Percentiles rank a stretch among this genome's conserved stretches.
Conservation (phyloP, 2,888 invertebrate species). For the Sabatieria punctata region DNA sequence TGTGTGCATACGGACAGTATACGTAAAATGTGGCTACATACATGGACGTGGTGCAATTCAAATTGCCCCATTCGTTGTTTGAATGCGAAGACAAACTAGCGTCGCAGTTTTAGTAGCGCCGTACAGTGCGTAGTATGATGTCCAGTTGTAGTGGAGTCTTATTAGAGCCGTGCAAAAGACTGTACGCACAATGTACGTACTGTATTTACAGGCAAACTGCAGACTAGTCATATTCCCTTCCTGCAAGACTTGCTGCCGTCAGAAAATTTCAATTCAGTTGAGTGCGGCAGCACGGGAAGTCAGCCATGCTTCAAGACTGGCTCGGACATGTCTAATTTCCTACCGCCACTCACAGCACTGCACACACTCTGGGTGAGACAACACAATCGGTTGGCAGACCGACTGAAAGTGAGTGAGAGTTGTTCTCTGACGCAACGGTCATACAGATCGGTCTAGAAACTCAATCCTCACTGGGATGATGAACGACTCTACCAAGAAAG, state of each 20-base stretch:
- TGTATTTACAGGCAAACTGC: conserved; percentile 18
- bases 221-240: conserved; percentile 7
- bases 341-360: conserved; percentile 22
- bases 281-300: conserved; percentile 4
- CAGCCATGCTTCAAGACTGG: conserved; percentile 11
- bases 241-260: conserved; percentile 7
- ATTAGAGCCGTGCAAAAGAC: no score
- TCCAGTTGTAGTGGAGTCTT: no score
- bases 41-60: no score
- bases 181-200: no score
- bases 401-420: conserved; percentile 6
- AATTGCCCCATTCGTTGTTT: no score
- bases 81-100: no score
- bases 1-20: no score
- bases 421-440: background rate
- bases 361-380: conserved; percentile 28
- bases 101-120: no score
- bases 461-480: conserved; percentile 28
- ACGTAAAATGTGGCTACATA: no score
- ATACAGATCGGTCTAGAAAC: conserved; percentile 8
- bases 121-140: no score
- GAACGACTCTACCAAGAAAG: conserved; percentile 31
- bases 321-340: conserved; percentile 17
- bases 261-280: background rate
- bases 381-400: conserved; percentile 23